Base-by-base conservation (phyloP, 2,888 invertebrate genomes). In the Eubasilissa splendida region DNA sequence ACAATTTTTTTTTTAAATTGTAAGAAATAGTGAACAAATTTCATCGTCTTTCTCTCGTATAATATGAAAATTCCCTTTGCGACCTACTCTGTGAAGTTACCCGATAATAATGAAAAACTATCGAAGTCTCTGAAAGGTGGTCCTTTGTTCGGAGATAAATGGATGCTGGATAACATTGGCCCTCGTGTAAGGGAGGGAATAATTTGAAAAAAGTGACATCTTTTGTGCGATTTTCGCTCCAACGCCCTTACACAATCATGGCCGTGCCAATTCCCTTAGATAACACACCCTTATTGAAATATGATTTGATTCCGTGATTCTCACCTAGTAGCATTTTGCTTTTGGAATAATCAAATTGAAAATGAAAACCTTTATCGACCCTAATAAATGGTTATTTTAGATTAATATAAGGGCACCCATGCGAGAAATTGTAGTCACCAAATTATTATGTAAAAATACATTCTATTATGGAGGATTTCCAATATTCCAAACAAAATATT, bases 61-160 rank as follows among this genome's bases (percentile, higher is more conserved):
- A 59, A 59, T 74, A 74, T 74, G 59, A 74, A 74, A 74, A 74
- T 74, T 74, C 74, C 74, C 50, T 59, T 59, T 50, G 58, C 50
- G 50, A 33, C 42, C 58, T 50, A 14, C 56, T 71, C n/a, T 56
- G 42, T 58, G 59, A 74, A 74, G 74, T 59, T 74, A 12, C n/a
- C 58, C 59, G 74, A 74, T 74, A 74, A 74, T 63, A 79, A 76
- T 76, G 79, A 81, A 81, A 81, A 79, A 81, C 79, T 81, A 81
- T 79, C 76, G 79, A 76, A 76, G 75, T 58, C 66, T 50, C 42
- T 22, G 54, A 65, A 74, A 79, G 68, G 77, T 66, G 63, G 73
- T 73, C 71, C 81, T 76, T 81, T 81, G 81, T 81, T 76, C 76
- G 52, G 73, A 81, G 76, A 81, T 79, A 81, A 81, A 81, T 79